These are phyloP conservation scores for Bombyx huttoni DNA, from an alignment of 2,888 invertebrate genomes.

Conservation along the genomic window DNA sequence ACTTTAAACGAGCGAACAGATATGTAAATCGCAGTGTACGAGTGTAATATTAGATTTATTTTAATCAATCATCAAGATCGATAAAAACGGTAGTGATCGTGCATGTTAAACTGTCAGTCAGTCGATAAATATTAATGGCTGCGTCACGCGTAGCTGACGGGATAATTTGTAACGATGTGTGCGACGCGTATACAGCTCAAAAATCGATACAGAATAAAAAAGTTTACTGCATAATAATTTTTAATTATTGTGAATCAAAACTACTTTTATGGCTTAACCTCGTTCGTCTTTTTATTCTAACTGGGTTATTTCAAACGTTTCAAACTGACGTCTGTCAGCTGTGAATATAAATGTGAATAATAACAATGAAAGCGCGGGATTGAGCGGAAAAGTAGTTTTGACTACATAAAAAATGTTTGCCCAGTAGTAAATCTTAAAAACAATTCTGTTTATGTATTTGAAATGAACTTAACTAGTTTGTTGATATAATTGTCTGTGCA, in stretches of 20 bases:
- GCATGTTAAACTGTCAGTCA: not conserved
- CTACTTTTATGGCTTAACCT: not conserved
- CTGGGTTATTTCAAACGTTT: too few relatives aligned
- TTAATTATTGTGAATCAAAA: not conserved
- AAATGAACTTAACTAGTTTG: not conserved
- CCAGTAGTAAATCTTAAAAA: not conserved
- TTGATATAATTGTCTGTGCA: too few relatives aligned
- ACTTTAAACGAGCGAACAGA: not conserved
- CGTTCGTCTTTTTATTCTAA: too few relatives aligned
- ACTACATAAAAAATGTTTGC: too few relatives aligned
- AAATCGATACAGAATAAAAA: not conserved
- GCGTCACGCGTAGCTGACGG: not conserved
- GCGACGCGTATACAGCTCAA: not conserved
- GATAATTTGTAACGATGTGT: not conserved
- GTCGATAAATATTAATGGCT: not conserved
- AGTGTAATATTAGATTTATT: not conserved
- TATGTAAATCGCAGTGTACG: not conserved
- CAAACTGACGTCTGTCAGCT: too few relatives aligned
- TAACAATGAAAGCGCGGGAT: too few relatives aligned
- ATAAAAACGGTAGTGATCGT: not conserved
- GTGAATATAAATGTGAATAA: too few relatives aligned
- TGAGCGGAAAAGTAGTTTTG: too few relatives aligned
- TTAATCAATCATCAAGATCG: not conserved
- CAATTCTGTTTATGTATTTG: not conserved
- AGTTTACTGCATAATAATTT: slow-evolving; percentile 1